These are phyloP conservation scores for Dicaeum eximium DNA, from an alignment of 2,113 vertebrate genomes.

Conservation along the genomic window DNA sequence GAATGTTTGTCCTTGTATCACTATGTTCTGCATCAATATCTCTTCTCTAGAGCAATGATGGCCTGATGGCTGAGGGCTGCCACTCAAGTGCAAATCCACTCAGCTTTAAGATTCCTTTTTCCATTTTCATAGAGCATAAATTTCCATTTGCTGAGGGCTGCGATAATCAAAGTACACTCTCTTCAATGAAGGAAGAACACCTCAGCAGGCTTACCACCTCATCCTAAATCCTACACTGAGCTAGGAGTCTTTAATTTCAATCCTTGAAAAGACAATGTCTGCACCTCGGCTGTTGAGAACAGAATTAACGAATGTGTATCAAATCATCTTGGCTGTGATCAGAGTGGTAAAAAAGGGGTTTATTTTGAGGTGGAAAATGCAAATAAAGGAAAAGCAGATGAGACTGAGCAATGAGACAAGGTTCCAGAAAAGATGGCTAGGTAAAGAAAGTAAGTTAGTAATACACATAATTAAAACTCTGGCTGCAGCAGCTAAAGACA, in stretches of 20 bases:
- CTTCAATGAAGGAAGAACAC: background rate
- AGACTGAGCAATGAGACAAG: slow-evolving; percentile 24
- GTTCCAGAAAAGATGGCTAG: slow-evolving; percentile 52
- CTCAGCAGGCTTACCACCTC: background rate
- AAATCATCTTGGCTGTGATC: slow-evolving; percentile 20
- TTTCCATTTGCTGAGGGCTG: background rate
- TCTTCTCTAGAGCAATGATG: background rate
- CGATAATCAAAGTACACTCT: background rate
- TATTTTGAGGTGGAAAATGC: slow-evolving; percentile 11
- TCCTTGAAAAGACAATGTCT: slow-evolving; percentile 13
- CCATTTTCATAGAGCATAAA: background rate
- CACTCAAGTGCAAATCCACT: background rate
- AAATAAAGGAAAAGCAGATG: slow-evolving; percentile 61
- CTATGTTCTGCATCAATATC: background rate
- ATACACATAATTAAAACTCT: slow-evolving; percentile 2
- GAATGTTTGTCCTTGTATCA: background rate
- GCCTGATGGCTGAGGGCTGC: background rate
- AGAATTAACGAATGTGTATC: background rate
- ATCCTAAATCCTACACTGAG: background rate
- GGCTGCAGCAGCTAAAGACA: slow-evolving; percentile 23
- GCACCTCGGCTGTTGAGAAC: background rate
- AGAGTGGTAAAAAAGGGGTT: background rate
- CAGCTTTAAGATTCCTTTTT: background rate
- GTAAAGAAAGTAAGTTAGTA: slow-evolving; percentile 38
- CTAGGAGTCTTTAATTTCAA: background rate